Base-by-base conservation (phyloP, 30 jellyfish, hydroid and myxozoan species). In the Aurelia aurita region DNA sequence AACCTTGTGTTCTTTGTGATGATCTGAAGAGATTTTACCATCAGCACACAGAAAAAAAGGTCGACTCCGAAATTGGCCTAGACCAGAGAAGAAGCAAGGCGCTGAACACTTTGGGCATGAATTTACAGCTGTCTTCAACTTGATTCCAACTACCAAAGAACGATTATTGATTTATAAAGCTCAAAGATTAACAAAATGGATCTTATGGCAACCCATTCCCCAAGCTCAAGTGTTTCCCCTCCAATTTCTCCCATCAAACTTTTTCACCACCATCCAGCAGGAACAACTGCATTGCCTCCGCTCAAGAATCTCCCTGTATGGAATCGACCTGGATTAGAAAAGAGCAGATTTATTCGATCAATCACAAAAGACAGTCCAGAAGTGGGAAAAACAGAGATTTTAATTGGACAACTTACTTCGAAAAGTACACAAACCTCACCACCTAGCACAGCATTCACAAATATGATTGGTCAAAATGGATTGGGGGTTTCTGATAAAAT, bases 211-310 rank as follows among this genome's bases (percentile, higher is more conserved):
- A 58, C 72, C 39, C 77, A 69, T 74, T 87, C 96, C 28, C 96
- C 96, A 5, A 63, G 82, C 8, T 51, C 96, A 1, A 87, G 96
- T 53, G 96, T 76, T 14, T 74, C 96, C 15, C 96, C 96, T 23
- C 96, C 96, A 34, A 87, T 87, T 8, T 87, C 96, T 29, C 96
- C 96, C 29, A 69, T 87, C 7, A 87, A 87, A 69, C 59, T 85
- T 0, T 66, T 75, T 32, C 77, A 60, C 53, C 96, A 75, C 3
- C 90, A 90, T 0, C 1, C 51, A 39, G 51, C 15, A 39, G 51
- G 63, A 25, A 32, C 74, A 0, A 13, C 54, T 1, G 27, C 81
- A 1, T 61, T 87, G 14, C 96, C 96, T 4, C 96, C 96, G 14
- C 80, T 87, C 15, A 87, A 77, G 71, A 87, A 77, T 46, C 68